Conservation (phyloP, 53 echinoderm and acorn worm species). For the Holothuria scabra region DNA sequence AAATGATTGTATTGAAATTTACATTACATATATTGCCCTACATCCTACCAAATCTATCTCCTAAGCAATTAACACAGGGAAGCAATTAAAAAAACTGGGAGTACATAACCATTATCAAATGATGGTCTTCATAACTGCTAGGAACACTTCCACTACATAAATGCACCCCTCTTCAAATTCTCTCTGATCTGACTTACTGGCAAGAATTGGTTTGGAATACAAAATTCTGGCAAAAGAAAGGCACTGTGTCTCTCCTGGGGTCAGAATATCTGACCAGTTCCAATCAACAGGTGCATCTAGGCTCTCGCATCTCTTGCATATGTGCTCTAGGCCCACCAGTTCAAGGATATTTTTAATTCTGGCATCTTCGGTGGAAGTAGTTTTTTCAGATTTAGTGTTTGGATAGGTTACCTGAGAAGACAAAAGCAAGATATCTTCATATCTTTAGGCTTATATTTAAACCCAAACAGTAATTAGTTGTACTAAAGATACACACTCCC, state of each 20-base stretch:
- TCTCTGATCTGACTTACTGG: neutral
- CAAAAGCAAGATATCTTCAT: neutral
- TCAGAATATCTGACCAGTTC: conserved; percentile 90
- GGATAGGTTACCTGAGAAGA: conserved; percentile 79
- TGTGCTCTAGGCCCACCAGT: conserved; percentile 70
- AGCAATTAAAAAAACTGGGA: no score
- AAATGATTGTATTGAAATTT: no score
- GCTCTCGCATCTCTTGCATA: conserved; percentile 72
- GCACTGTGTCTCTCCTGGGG: conserved; percentile 95
- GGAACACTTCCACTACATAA: no score
- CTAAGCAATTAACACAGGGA: no score
- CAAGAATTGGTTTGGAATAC: conserved; percentile 30
- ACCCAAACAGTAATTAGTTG: no score
- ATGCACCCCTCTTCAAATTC: no score
- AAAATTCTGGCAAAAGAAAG: conserved; percentile 82
- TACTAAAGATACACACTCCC: no score
- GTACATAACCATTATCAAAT: no score
- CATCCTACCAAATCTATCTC: no score
- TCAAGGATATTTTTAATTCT: conserved; percentile 51
- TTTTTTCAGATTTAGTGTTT: conserved; percentile 21
- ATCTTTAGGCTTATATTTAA: no score
- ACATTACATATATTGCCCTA: no score
- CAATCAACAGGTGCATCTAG: conserved; percentile 72
- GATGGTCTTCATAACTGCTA: no score
- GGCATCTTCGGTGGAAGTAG: conserved; percentile 24